A percentile compares a stretch with the other conserved stretches of the same genome.
These are phyloP conservation scores for Anolis carolinensis DNA, from an alignment of 2,113 vertebrate genomes.

Conservation along the genomic window DNA sequence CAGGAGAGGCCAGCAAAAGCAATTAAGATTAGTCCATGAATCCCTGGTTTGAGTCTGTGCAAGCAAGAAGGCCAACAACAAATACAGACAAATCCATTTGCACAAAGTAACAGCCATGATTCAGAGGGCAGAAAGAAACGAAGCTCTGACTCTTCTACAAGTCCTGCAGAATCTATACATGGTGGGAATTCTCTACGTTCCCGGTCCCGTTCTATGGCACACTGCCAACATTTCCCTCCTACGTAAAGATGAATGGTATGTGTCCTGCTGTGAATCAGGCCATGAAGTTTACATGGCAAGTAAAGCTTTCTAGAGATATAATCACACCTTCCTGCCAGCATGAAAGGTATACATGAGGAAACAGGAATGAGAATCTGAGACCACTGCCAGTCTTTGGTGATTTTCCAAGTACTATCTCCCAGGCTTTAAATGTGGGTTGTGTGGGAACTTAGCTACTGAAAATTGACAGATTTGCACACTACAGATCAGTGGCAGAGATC, in stretches of 20 bases:
- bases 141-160: background rate
- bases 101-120: background rate
- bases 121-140: background rate
- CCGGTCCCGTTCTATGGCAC: background rate
- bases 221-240: background rate
- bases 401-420: background rate
- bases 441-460: background rate
- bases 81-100: background rate
- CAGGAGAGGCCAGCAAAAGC: slow-evolving; percentile 16
- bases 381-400: background rate
- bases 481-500: background rate
- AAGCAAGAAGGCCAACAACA: background rate
- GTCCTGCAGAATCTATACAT: background rate
- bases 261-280: background rate
- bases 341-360: background rate
- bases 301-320: background rate
- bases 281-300: background rate
- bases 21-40: slow-evolving; percentile 16
- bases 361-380: background rate
- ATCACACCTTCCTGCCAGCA: background rate
- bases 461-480: background rate
- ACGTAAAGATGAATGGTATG: background rate
- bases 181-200: background rate
- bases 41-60: background rate
- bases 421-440: background rate